phyloP scores from a whole-genome alignment of 2,888 invertebrate species.

The Melipona bicolor region DNA sequence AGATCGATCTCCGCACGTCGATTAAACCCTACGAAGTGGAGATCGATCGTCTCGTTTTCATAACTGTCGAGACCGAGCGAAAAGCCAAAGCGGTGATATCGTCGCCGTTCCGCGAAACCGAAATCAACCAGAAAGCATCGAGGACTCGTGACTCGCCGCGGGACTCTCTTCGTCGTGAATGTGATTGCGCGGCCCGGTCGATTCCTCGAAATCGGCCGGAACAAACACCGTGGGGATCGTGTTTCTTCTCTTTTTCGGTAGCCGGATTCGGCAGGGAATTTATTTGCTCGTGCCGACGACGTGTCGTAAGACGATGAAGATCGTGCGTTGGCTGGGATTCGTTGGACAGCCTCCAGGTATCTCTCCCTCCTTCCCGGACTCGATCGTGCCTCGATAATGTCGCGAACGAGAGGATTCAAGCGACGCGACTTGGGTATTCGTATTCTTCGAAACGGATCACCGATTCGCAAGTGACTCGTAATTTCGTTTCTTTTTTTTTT shows the following conservation, averaged over 20 bases:
- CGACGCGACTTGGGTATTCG: background rate
- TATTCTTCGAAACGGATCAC: background rate
- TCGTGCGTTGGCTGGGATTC: background rate
- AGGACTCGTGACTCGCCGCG: slow-evolving; percentile 23
- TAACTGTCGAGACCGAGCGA: slow-evolving; percentile 12
- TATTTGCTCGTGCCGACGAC: slow-evolving; percentile 63
- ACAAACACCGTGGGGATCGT: background rate
- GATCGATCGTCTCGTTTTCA: slow-evolving; percentile 12
- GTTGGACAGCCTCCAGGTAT: slow-evolving; percentile 19
- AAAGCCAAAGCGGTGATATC: slow-evolving; percentile 6
- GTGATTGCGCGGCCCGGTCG: slow-evolving; percentile 13
- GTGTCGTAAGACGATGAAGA: slow-evolving; percentile 40
- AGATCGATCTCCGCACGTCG: slow-evolving; percentile 29
- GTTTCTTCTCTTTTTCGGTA: slow-evolving; percentile 44
- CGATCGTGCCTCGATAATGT: slow-evolving; percentile 13
- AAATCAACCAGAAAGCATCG: background rate
- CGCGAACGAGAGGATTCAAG: background rate
- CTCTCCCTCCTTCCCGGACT: slow-evolving; percentile 6
- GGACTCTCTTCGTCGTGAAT: slow-evolving; percentile 20
- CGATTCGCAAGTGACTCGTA: background rate
- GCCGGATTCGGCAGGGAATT: slow-evolving; percentile 10
- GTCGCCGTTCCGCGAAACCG: slow-evolving; percentile 22
- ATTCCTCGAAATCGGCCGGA: slow-evolving; percentile 49
- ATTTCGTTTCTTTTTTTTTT: background rate
- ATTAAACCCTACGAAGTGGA: slow-evolving; percentile 8